Percentiles rank a stretch among this genome's conserved stretches.
Conservation (phyloP, 35 echinoderm and acorn worm genomes). For the Eucidaris tribuloides region DNA sequence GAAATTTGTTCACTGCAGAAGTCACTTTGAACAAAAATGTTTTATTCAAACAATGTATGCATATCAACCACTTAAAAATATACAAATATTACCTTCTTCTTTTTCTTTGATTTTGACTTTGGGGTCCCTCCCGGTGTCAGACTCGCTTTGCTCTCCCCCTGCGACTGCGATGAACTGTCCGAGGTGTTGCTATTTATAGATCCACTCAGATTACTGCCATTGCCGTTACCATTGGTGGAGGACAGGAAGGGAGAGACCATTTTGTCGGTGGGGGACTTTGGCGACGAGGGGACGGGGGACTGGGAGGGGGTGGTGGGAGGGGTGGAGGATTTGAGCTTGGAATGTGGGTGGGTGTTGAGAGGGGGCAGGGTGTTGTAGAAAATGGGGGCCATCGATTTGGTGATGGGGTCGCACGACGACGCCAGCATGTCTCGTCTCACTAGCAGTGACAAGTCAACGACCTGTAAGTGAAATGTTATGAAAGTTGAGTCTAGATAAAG, state of each 20-base stretch:
- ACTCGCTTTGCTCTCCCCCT: constrained; percentile 40
- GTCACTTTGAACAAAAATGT: too few relatives aligned
- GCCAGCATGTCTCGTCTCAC: constrained; percentile 72
- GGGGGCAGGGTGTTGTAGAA: constrained; percentile 67
- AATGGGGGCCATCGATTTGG: constrained; percentile 66
- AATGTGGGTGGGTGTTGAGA: constrained; percentile 22
- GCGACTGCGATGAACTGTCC: constrained; percentile 58
- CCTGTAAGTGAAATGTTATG: constrained; percentile 44
- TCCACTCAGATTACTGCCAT: constrained; percentile 34
- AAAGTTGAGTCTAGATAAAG: too few relatives aligned
- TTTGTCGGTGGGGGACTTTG: constrained; percentile 70
- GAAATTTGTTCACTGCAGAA: too few relatives aligned
- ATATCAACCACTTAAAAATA: too few relatives aligned
- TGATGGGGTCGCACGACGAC: constrained; percentile 60
- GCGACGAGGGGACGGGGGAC: constrained; percentile 67
- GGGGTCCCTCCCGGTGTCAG: constrained; percentile 13
- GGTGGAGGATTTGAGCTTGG: constrained; percentile 36
- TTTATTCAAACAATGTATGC: too few relatives aligned
- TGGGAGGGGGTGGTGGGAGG: constrained; percentile 67
- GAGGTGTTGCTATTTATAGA: constrained; percentile 68
- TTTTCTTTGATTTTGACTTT: constrained; percentile 89
- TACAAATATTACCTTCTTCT: constrained; percentile 96
- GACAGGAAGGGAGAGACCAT: constrained; percentile 85
- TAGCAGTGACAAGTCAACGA: constrained; percentile 85
- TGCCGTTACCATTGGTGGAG: constrained; percentile 39